These are phyloP conservation scores for Parnassius glacialis DNA, from an alignment of 2,888 invertebrate genomes.

Conservation along the genomic window DNA sequence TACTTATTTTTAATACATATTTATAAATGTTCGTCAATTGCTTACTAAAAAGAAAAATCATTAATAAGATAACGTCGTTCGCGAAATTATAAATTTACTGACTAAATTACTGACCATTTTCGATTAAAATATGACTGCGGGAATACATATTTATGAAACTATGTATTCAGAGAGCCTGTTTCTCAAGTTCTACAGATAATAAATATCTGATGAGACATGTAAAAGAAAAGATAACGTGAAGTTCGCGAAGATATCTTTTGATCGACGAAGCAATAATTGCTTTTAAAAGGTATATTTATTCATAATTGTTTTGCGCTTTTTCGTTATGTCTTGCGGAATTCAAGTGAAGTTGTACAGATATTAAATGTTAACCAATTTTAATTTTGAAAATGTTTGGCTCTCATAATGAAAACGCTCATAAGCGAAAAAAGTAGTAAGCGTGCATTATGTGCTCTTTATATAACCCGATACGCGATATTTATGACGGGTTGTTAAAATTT, in stretches of 20 bases:
- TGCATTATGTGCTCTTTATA: too few relatives aligned
- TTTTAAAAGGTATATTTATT: too few relatives aligned
- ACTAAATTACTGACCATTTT: slow-evolving; percentile 32
- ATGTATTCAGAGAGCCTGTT: slow-evolving; percentile 18
- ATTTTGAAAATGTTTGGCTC: too few relatives aligned
- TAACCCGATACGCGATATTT: too few relatives aligned
- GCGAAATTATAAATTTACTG: slow-evolving; percentile 31
- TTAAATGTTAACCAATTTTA: too few relatives aligned
- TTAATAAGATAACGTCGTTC: slow-evolving; percentile 45
- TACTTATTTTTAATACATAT: slow-evolving; percentile 53
- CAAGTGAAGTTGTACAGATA: too few relatives aligned
- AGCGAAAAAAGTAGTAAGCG: too few relatives aligned
- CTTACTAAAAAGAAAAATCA: slow-evolving; percentile 44
- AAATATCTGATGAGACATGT: slow-evolving; percentile 12
- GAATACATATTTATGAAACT: slow-evolving; percentile 22
- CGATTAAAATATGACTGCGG: slow-evolving; percentile 11
- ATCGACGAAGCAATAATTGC: neutral
- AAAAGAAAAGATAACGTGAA: slow-evolving; percentile 6
- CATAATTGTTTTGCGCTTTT: too few relatives aligned
- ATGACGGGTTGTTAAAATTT: too few relatives aligned
- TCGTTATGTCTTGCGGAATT: too few relatives aligned
- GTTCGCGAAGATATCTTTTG: slow-evolving; percentile 2
- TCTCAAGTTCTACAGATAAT: slow-evolving; percentile 7
- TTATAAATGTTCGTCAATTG: slow-evolving; percentile 43
- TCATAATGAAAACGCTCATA: too few relatives aligned